phyloP scores from a whole-genome alignment of 2,888 invertebrate genomes.

The Tromatobia lineatoria region DNA sequence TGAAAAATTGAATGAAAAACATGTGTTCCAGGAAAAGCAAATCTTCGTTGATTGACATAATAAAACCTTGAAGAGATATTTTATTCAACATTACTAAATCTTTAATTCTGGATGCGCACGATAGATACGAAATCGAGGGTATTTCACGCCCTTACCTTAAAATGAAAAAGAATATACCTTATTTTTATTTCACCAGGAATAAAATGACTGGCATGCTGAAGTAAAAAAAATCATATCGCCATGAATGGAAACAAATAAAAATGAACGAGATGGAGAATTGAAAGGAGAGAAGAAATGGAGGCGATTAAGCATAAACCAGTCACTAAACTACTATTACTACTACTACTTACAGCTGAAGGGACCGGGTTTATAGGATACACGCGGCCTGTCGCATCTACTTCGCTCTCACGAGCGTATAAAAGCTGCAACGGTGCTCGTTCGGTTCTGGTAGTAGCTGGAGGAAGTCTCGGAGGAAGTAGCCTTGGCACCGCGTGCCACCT shows the following conservation, averaged over 20 bases:
- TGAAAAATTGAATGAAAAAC: too few species aligned
- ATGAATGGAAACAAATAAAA: not conserved
- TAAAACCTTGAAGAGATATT: too few species aligned
- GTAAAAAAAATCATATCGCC: not conserved
- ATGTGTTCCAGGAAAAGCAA: too few species aligned
- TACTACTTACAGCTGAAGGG: conserved; percentile 3
- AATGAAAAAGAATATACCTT: not conserved
- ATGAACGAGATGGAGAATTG: not conserved
- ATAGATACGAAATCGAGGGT: too few species aligned
- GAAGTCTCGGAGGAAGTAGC: conserved; percentile 58
- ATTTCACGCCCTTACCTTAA: not conserved
- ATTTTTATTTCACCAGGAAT: not conserved
- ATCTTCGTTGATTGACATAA: too few species aligned
- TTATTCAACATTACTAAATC: too few species aligned
- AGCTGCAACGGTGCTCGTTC: conserved; percentile 22
- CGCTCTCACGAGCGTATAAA: conserved; percentile 49
- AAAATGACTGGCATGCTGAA: not conserved
- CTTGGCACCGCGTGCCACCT: conserved; percentile 67
- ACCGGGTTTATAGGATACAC: conserved; percentile 28
- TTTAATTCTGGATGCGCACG: too few species aligned
- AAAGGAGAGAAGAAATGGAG: conserved; percentile 16
- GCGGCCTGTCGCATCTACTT: conserved; percentile 47
- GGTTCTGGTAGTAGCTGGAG: conserved; percentile 26
- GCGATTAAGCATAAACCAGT: conserved; percentile 42
- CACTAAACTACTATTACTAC: conserved; percentile 37